Conservation (phyloP, 2,888 invertebrate genomes). For the Caenorhabditis sp. region DNA sequence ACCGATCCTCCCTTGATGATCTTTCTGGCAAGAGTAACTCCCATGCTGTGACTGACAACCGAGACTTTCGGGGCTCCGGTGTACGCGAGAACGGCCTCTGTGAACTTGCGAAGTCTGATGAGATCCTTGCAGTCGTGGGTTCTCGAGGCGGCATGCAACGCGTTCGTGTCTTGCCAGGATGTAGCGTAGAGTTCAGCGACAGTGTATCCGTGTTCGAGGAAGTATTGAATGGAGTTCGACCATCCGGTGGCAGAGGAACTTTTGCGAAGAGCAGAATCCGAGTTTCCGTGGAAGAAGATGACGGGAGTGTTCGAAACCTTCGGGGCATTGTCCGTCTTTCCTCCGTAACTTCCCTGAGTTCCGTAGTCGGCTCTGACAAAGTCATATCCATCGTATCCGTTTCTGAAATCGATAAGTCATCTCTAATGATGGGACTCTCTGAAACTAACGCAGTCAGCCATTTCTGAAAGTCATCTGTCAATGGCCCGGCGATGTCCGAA, state of each 20-base stretch:
- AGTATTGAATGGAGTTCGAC: constrained; percentile 67
- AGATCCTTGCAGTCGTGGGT: constrained; percentile 74
- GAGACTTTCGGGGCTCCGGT: constrained; percentile 70
- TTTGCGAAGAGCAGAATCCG: constrained; percentile 70
- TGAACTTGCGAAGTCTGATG: constrained; percentile 69
- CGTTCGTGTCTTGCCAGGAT: constrained; percentile 72
- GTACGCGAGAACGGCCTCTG: constrained; percentile 73
- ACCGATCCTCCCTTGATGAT: constrained; percentile 70
- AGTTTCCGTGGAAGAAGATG: constrained; percentile 75
- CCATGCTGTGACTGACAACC: constrained; percentile 78
- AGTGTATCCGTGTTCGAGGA: constrained; percentile 66
- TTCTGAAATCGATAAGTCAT: no score
- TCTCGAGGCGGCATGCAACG: constrained; percentile 60
- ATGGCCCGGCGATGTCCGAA: constrained; percentile 57
- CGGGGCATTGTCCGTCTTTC: constrained; percentile 54
- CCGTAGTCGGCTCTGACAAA: constrained; percentile 67
- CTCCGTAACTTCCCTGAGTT: constrained; percentile 73
- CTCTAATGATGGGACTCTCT: no score
- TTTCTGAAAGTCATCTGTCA: constrained; percentile 62
- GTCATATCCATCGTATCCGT: constrained; percentile 67
- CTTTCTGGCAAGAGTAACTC: constrained; percentile 74
- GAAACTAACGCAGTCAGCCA: constrained; percentile 57
- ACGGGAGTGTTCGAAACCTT: constrained; percentile 63
- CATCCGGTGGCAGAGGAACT: constrained; percentile 67
- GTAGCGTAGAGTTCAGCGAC: constrained; percentile 73